These are phyloP conservation scores for Lochmaea crataegi DNA, from an alignment of 2,888 invertebrate species.

Conservation along the genomic window DNA sequence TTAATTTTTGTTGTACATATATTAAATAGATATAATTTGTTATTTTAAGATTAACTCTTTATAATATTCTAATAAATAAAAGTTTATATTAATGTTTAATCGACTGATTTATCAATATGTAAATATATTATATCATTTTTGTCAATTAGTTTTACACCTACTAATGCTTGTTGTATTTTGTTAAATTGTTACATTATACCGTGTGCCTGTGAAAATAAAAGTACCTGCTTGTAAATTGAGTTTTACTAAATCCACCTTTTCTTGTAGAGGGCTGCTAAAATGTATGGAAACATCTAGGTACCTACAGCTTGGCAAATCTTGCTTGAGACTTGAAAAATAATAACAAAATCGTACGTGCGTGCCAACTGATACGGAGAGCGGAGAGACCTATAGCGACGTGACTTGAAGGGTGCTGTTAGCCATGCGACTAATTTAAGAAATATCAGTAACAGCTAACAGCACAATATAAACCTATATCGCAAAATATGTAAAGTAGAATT, in stretches of 20 bases:
- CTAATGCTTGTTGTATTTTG: slow-evolving; percentile 57
- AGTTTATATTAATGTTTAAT: slow-evolving; percentile 35
- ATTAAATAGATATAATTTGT: slow-evolving; percentile 18
- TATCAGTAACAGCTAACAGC: too few relatives aligned
- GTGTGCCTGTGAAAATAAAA: slow-evolving; percentile 47
- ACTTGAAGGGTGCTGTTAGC: too few relatives aligned
- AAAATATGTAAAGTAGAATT: too few relatives aligned
- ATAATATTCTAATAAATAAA: slow-evolving; percentile 19
- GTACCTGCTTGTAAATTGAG: slow-evolving; percentile 32
- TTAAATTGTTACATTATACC: slow-evolving; percentile 53
- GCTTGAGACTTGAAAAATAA: too few relatives aligned
- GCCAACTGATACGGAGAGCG: too few relatives aligned
- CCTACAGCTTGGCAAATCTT: too few relatives aligned
- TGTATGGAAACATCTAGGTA: too few relatives aligned
- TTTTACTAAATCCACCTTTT: background rate
- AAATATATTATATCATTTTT: slow-evolving; percentile 40
- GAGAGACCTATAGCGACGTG: too few relatives aligned
- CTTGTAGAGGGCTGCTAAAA: background rate
- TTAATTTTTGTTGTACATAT: slow-evolving; percentile 21
- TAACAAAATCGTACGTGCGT: too few relatives aligned
- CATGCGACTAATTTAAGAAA: too few relatives aligned
- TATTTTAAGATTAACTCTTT: slow-evolving; percentile 30
- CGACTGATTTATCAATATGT: slow-evolving; percentile 53
- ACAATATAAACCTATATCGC: too few relatives aligned
- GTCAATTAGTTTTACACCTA: slow-evolving; percentile 38